Percentiles rank a stretch among this genome's conserved stretches.
Conservation (phyloP, 2,888 invertebrate genomes). For the Megastigmus dorsalis region DNA sequence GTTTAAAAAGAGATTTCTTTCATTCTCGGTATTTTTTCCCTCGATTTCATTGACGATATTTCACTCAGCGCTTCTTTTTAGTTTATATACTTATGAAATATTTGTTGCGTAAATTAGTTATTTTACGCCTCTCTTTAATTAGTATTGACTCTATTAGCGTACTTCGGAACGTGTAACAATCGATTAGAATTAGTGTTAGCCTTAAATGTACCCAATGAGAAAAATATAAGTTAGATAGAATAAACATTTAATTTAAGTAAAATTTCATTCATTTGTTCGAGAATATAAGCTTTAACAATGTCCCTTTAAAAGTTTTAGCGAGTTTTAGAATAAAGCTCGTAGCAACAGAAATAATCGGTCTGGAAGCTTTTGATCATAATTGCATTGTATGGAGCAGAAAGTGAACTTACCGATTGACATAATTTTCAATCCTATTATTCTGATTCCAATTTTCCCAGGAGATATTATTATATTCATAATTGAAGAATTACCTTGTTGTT, state of each 20-base stretch:
- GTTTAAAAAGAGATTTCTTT: too few relatives aligned
- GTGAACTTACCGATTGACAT: conserved; percentile 6
- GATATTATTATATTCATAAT: not conserved
- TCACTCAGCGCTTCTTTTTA: too few relatives aligned
- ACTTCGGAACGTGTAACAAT: too few relatives aligned
- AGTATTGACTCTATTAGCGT: too few relatives aligned
- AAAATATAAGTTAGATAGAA: not conserved
- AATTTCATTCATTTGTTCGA: not conserved
- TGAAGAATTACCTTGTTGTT: not conserved
- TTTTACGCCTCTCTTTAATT: too few relatives aligned
- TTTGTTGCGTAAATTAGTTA: too few relatives aligned
- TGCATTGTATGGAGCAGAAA: conserved; percentile 3
- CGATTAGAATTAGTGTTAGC: too few relatives aligned
- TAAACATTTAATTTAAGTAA: not conserved
- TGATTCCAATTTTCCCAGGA: not conserved
- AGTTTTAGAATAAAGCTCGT: not conserved
- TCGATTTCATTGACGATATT: too few relatives aligned
- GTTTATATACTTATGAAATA: too few relatives aligned
- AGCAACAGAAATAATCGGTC: not conserved
- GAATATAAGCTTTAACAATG: not conserved
- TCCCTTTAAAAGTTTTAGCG: not conserved
- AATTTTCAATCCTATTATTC: conserved; percentile 5
- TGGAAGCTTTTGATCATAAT: conserved; percentile 16
- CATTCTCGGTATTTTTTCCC: too few relatives aligned
- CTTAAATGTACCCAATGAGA: too few relatives aligned